Evolutionary conservation across 2,797 vertebrate genomes (phyloP).

Genomic region (Halcyon smyrnensis): DNA sequence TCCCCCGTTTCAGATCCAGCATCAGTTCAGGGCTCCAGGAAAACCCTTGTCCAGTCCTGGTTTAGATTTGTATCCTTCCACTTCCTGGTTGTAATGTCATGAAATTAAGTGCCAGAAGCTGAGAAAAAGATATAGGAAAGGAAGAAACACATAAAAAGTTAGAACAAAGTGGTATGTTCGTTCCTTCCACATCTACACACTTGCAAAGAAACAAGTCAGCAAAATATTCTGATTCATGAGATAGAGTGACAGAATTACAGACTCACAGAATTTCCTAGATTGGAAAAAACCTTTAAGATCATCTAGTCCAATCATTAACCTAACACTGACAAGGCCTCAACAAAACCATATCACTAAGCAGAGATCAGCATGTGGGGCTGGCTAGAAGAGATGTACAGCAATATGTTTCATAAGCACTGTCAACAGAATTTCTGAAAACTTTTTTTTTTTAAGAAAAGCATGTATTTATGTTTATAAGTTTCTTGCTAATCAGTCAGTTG

Average conservation of each 20-base stretch:
- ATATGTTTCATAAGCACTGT: background rate
- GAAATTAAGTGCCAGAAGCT: background rate
- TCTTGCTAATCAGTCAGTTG: background rate
- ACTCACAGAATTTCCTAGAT: too few relatives aligned
- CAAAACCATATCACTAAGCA: too few relatives aligned
- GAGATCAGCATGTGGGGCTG: fast-evolving
- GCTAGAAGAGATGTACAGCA: background rate
- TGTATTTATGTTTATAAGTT: background rate
- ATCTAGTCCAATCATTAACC: too few relatives aligned
- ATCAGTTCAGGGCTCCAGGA: background rate
- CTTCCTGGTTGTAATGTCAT: background rate
- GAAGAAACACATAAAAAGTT: background rate
- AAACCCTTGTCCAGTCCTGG: background rate
- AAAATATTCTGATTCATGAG: background rate
- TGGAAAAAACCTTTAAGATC: too few relatives aligned
- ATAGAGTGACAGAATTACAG: background rate
- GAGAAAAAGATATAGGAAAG: background rate
- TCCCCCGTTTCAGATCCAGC: background rate
- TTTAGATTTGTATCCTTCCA: background rate
- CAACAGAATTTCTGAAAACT: background rate
- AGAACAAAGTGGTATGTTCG: background rate
- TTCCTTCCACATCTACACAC: background rate
- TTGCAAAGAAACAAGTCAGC: background rate
- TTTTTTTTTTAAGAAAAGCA: background rate
- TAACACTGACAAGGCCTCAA: too few relatives aligned